phyloP scores from a whole-genome alignment of 1,140 invertebrate species.

The Trigoniulus corallinus region DNA sequence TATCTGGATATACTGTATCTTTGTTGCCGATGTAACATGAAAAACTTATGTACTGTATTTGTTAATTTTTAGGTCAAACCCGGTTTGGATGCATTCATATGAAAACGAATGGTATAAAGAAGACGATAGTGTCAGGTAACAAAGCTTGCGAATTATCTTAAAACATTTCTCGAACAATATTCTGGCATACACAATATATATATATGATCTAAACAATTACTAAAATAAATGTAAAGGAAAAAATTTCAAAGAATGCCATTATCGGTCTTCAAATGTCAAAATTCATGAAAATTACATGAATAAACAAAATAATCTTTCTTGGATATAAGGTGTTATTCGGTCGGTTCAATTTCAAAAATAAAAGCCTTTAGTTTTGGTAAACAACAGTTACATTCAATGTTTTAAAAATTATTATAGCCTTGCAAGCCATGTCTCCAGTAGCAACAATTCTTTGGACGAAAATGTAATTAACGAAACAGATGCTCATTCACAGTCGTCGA shows the following conservation, averaged over 20 bases:
- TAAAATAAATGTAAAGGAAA: no score
- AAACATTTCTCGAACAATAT: no score
- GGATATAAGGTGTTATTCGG: constrained; percentile 6
- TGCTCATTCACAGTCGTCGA: neutral
- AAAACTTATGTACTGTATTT: neutral
- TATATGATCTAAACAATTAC: no score
- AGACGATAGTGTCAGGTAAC: constrained; percentile 35
- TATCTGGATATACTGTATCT: neutral
- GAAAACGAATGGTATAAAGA: constrained; percentile 90
- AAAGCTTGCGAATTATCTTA: no score
- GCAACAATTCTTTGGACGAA: constrained; percentile 29
- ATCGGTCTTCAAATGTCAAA: no score
- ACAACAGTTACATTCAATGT: no score
- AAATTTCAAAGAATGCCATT: no score
- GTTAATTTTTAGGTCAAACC: constrained; percentile 44
- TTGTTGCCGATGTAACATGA: neutral
- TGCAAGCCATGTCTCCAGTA: neutral
- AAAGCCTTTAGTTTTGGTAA: neutral
- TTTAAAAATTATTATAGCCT: no score
- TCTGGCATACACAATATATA: no score
- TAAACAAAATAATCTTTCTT: no score
- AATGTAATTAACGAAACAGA: constrained; percentile 4
- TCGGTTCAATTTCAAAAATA: constrained; percentile 5
- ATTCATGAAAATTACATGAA: no score
- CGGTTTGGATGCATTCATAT: constrained; percentile 85